Evolutionary conservation across 1,140 invertebrate genomes (phyloP), one percentile per base, ranked within the genome.

Genomic region (Saccostrea cuccullata): DNA sequence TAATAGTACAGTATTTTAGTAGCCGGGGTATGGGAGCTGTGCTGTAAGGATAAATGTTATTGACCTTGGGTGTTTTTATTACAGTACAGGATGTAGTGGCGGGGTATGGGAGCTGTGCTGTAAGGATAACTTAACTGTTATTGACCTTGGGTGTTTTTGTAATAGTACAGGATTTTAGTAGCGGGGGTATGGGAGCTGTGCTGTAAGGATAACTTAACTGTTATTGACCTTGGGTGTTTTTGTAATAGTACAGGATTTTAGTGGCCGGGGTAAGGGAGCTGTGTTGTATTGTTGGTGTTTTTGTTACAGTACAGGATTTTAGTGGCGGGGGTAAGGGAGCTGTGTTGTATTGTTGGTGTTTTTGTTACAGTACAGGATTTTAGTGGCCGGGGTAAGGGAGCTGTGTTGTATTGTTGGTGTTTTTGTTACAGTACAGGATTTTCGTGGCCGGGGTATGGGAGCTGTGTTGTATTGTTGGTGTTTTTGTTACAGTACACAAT

Each of bases 181-280:
- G 11, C 6, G 26, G n/a, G n/a, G 20, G n/a, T 30, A 9, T 73
- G n/a, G 56, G 56, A 58, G 17, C 56, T 58, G n/a, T 73, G 20
- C 13, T 73, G 12, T 26, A 12, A 23, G n/a, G 3, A 70, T n/a
- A 70, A n/a, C 23, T 11, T 70, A 23, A 4, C 23, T 26, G 1
- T 26, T 36, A 23, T 30, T 73, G 67, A 26, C 13, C 2, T 5
- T 67, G 1, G 20, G 20, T 1, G 3, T 64, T 64, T 67, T 23
- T 85, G 30, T 85, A 36, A 60, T 23, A 60, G 55, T 60, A 60
- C 84, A 58, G 58, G 13, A 64, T 64, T n/a, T 85, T 23, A 12
- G 15, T 15, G 47, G 56, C n/a, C 26, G n/a, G n/a, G 12, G 67
- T 12, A 9, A 30, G n/a, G 67, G n/a, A 30, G 12, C 26, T 26